A percentile compares a stretch with the other conserved stretches of the same genome.
Evolutionary conservation across 2,113 vertebrate species (phyloP).

Genomic region (Isurus oxyrinchus): DNA sequence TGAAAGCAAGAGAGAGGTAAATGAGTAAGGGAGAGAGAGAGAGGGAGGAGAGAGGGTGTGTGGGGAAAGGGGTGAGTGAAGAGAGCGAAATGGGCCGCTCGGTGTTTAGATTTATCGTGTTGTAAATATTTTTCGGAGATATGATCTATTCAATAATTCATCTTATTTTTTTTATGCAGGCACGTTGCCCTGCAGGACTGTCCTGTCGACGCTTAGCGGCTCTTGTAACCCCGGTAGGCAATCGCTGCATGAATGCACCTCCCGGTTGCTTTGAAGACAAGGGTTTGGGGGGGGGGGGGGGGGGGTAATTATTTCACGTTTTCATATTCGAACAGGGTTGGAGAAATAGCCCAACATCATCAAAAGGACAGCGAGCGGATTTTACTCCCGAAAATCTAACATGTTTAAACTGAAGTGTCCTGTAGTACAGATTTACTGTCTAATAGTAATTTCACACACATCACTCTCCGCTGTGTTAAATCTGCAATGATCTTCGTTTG

Average conservation of each 20-base stretch:
- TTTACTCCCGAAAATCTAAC: neutral
- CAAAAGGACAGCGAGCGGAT: neutral
- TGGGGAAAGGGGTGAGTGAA: neutral
- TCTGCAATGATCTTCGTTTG: neutral
- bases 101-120: neutral
- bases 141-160: slow-evolving; percentile 1
- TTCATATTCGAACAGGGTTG: neutral
- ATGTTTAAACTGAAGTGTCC: neutral
- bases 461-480: neutral
- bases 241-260: neutral
- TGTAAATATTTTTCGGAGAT: neutral
- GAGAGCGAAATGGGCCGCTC: neutral
- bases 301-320: neutral
- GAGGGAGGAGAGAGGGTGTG: neutral
- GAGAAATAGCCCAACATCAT: neutral
- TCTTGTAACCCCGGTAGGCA: neutral
- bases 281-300: neutral
- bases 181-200: neutral
- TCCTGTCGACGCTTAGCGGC: neutral
- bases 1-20: neutral
- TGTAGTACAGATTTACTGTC: neutral
- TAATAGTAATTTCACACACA: neutral
- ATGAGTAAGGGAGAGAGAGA: neutral
- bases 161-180: slow-evolving; percentile 20
- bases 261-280: neutral